A percentile compares a stretch with the other conserved stretches of the same genome.
phyloP scores from a whole-genome alignment of 2,113 vertebrate species.

The Nymphicus hollandicus region DNA sequence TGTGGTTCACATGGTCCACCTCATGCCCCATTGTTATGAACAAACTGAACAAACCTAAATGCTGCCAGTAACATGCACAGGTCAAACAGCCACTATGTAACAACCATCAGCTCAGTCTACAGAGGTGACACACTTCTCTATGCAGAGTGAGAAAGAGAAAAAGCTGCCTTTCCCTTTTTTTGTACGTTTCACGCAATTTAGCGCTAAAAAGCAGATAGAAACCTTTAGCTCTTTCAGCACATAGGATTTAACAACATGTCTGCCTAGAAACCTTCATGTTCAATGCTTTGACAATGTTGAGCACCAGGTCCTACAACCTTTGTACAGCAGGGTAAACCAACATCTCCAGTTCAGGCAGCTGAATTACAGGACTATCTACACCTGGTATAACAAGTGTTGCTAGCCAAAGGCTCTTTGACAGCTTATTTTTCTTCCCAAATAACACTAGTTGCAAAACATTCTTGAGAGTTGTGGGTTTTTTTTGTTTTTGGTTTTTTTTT shows the following conservation, averaged over 20 bases:
- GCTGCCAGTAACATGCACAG: not conserved
- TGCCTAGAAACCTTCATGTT: not conserved
- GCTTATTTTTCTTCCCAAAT: not conserved
- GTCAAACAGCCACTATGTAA: not conserved
- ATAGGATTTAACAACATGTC: not conserved
- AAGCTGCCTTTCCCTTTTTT: not conserved
- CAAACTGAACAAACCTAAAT: not conserved
- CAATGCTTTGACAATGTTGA: not conserved
- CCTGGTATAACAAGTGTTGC: not conserved
- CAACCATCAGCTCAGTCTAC: not conserved
- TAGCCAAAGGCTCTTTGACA: not conserved
- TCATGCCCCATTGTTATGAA: not conserved
- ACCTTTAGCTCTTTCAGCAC: not conserved
- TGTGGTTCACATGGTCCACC: not conserved
- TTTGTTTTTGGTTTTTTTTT: too few relatives aligned
- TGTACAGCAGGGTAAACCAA: not conserved
- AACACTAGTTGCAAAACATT: not conserved
- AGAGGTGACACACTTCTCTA: not conserved
- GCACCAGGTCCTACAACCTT: not conserved
- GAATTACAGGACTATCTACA: not conserved
- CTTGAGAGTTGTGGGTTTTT: too few relatives aligned
- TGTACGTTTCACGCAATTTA: rapidly evolving
- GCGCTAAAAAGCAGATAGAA: not conserved
- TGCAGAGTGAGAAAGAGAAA: not conserved
- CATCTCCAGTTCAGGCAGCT: not conserved